phyloP scores from a whole-genome alignment of 2,797 vertebrate species.

The Microtus agrestis region DNA sequence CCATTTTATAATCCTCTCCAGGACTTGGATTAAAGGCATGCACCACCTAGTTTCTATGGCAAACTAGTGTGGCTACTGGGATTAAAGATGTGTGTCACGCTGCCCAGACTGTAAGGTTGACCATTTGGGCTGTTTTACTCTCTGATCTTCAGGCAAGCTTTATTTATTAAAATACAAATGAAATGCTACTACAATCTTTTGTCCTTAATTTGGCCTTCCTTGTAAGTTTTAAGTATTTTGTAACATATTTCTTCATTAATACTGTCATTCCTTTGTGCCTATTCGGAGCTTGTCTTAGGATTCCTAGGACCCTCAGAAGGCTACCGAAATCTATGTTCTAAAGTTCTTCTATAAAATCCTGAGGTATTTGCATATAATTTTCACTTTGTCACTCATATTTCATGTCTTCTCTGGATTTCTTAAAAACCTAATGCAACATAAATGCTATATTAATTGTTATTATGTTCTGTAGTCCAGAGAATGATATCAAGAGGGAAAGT shows the following conservation, averaged over 20 bases:
- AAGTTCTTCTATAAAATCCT: background rate
- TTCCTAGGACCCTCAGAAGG: background rate
- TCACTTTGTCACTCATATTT: background rate
- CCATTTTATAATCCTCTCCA: too few species aligned
- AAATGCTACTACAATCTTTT: too few species aligned
- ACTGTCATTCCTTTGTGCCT: background rate
- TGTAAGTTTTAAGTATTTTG: background rate
- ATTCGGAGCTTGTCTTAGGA: background rate
- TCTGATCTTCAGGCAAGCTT: too few species aligned
- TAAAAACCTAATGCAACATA: background rate
- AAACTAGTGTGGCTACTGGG: too few species aligned
- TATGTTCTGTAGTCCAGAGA: background rate
- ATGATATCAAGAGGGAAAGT: background rate
- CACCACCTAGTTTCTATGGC: too few species aligned
- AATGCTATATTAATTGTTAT: background rate
- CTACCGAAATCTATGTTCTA: background rate
- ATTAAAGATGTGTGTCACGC: too few species aligned
- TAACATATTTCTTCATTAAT: background rate
- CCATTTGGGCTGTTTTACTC: too few species aligned
- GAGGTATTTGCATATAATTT: background rate
- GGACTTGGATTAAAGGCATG: too few species aligned
- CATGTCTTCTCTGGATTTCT: background rate
- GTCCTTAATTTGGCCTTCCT: background rate
- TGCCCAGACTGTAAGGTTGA: too few species aligned
- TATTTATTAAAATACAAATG: too few species aligned